These are phyloP conservation scores for Micrastur ruficollis DNA, from an alignment of 2,797 vertebrate genomes.

Conservation along the genomic window DNA sequence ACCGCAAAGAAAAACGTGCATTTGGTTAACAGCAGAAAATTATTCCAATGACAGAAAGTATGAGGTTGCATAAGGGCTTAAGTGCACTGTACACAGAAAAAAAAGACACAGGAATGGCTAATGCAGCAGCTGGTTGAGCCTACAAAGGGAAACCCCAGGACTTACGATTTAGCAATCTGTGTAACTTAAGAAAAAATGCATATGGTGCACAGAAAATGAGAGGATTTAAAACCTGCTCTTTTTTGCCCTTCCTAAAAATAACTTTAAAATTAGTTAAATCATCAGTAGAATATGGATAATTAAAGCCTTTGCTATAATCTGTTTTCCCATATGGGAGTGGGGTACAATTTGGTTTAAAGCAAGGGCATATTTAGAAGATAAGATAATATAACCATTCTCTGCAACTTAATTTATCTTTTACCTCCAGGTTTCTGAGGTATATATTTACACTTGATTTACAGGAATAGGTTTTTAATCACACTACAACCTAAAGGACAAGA, in stretches of 20 bases:
- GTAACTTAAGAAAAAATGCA: background rate
- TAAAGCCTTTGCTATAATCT: background rate
- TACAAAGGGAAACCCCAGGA: background rate
- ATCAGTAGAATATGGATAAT: background rate
- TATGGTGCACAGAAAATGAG: background rate
- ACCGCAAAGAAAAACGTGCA: fast-evolving
- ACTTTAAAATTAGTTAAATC: background rate
- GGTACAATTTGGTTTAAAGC: background rate
- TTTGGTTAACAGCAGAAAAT: background rate
- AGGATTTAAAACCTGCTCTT: background rate
- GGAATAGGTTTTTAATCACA: background rate
- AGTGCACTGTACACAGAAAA: fast-evolving
- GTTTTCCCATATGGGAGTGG: background rate
- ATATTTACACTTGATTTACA: background rate
- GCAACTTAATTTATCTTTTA: background rate
- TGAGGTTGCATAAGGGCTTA: background rate
- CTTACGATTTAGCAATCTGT: background rate
- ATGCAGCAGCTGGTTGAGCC: background rate
- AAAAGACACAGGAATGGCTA: background rate
- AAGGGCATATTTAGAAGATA: background rate
- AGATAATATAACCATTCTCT: background rate
- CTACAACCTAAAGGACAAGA: background rate
- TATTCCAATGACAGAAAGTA: background rate
- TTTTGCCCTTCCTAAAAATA: background rate
- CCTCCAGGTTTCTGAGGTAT: background rate